Conservation (phyloP, 2,113 vertebrate genomes). For the Epinephelus cyanopodus region DNA sequence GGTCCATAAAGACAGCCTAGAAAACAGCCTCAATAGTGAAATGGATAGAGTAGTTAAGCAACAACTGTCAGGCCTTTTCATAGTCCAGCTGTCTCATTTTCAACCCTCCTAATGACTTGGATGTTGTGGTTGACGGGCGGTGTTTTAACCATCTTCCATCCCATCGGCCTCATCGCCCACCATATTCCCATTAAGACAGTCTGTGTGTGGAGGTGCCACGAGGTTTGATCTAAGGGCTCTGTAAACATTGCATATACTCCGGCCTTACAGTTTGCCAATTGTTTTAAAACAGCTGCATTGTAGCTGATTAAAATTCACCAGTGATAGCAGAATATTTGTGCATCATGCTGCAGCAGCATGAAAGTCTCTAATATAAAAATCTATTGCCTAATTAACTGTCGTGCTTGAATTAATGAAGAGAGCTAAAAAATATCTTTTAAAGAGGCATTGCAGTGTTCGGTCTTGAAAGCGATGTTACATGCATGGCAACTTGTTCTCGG, state of each 20-base stretch:
- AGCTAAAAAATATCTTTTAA: conserved; percentile 65
- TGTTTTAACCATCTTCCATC: background rate
- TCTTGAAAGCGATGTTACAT: conserved; percentile 40
- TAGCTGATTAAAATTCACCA: conserved; percentile 75
- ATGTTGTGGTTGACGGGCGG: background rate
- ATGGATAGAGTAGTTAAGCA: background rate
- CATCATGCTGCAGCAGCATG: conserved; percentile 61
- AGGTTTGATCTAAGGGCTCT: background rate
- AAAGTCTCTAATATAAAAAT: conserved; percentile 71
- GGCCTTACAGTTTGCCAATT: conserved; percentile 23
- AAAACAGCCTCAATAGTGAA: background rate
- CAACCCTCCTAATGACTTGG: background rate
- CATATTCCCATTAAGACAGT: conserved; percentile 7
- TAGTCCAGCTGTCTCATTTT: background rate
- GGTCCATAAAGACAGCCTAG: background rate
- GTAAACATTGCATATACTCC: conserved; percentile 5
- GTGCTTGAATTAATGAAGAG: conserved; percentile 71
- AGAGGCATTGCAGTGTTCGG: conserved; percentile 38
- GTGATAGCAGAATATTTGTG: conserved; percentile 65
- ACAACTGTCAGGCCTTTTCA: background rate
- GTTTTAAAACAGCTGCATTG: conserved; percentile 51
- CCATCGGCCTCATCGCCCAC: background rate
- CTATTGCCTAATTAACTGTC: conserved; percentile 74
- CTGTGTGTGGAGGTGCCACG: background rate
- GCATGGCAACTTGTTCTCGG: background rate